A percentile compares a stretch with the other conserved stretches of the same genome.
These are phyloP conservation scores for Phalacrocorax aristotelis DNA, from an alignment of 2,113 vertebrate species.

Conservation along the genomic window DNA sequence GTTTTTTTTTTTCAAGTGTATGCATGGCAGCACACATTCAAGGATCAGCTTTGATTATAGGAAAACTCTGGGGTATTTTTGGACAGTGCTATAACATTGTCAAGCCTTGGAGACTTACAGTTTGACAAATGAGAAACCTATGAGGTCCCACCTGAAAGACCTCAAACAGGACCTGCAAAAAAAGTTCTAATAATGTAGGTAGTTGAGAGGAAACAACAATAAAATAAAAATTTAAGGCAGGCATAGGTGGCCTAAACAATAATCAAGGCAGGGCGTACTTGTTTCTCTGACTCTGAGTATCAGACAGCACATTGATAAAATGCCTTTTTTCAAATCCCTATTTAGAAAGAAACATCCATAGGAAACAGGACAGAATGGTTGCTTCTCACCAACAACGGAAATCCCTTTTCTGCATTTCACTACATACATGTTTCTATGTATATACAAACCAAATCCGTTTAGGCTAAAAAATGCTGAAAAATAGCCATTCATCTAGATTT, in stretches of 20 bases:
- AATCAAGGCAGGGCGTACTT: neutral
- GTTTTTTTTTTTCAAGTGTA: neutral
- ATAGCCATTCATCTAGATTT: neutral
- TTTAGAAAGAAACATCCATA: neutral
- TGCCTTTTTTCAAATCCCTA: neutral
- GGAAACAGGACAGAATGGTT: neutral
- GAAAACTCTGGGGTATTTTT: neutral
- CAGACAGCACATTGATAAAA: neutral
- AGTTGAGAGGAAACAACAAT: neutral
- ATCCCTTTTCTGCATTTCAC: neutral
- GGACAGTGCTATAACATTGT: neutral
- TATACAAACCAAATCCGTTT: neutral
- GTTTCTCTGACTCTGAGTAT: neutral
- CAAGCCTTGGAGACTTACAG: neutral
- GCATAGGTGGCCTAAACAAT: neutral
- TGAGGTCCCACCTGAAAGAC: neutral
- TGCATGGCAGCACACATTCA: neutral
- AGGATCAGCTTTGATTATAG: neutral
- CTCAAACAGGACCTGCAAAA: neutral
- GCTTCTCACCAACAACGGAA: neutral
- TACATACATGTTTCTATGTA: neutral
- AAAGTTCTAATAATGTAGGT: fast-evolving
- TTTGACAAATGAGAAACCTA: neutral
- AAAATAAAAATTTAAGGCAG: neutral
- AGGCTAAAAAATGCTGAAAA: neutral